Base-by-base conservation (phyloP, 2,888 invertebrate species). In the Zaprionus bogoriensis region DNA sequence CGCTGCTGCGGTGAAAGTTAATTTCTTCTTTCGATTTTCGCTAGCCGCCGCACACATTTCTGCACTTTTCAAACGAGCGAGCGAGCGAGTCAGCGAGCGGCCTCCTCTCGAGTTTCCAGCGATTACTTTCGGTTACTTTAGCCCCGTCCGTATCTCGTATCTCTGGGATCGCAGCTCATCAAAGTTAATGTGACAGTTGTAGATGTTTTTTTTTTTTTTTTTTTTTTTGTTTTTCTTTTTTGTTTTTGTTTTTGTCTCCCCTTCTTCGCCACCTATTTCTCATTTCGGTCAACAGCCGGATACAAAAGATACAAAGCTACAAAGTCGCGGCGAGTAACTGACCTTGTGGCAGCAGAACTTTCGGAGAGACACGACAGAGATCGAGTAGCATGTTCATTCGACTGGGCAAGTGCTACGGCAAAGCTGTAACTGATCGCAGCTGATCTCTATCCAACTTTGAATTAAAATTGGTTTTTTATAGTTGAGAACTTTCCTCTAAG, bases 121-220 rank as follows among this genome's bases (percentile, higher is more conserved):
- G 63, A 84, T 80, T 73, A 79, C 78, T 79, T 74, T 78, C 85
- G 65, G 77, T 77, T 74, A 63, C 30, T 51, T 67, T 54, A 52
- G 48, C 51, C 27, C 23, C 38, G 30, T 44, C 19, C 7, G 46
- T 32, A 45, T 45, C 45, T 45, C 45, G 46, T 46, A 41, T 52
- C 52, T 17, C 46, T 48, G 51, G 57, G 48, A 71, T 76, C 77
- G 76, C 77, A 77, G 68, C 82, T 81, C 82, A 85, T 79, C 86
- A 82, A 74, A 66, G 67, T 79, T 82, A 85, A 79, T 79, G 78
- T 85, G 86, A 85, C 78, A 79, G 82, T 85, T 82, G 78, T 82
- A 64, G 79, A 58, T 67, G 63, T 46, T 41, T 41, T 44, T 44
- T 44, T 4, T 19, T 12, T 20, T n/a, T 9, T 23, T 12, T 4